Conservation (phyloP, 2,797 vertebrate species). For the Siniperca obscura region DNA sequence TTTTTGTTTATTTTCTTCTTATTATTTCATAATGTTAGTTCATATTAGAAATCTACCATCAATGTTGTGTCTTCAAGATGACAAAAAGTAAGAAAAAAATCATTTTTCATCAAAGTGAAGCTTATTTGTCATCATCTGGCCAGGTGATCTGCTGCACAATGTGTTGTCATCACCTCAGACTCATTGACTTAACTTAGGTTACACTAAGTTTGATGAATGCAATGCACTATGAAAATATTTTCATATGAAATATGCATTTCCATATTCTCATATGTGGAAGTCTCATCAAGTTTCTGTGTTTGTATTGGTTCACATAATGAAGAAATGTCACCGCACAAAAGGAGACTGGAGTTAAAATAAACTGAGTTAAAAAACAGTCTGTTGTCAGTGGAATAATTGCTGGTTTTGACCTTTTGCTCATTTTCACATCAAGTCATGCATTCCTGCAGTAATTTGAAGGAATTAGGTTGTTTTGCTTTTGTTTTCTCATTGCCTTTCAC, state of each 20-base stretch:
- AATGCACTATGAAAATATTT: conserved; percentile 52
- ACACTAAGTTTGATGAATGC: conserved; percentile 21
- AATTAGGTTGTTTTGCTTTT: conserved; percentile 68
- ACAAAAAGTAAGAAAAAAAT: neutral
- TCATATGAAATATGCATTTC: conserved; percentile 37
- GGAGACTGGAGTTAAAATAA: conserved; percentile 13
- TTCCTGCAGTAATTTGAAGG: conserved; percentile 56
- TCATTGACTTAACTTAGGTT: conserved; percentile 25
- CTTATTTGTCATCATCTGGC: conserved; percentile 15
- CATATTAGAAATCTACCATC: neutral
- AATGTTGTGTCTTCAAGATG: neutral
- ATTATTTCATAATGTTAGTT: neutral
- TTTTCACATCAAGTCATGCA: conserved; percentile 51
- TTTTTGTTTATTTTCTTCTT: neutral
- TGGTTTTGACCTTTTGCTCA: conserved; percentile 67
- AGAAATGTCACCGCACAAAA: conserved; percentile 42
- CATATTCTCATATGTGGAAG: conserved; percentile 30
- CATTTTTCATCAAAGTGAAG: neutral
- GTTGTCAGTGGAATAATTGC: conserved; percentile 49
- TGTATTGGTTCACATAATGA: conserved; percentile 41
- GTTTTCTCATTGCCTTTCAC: conserved; percentile 51
- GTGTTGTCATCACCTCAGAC: conserved; percentile 53
- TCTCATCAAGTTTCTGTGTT: conserved; percentile 41
- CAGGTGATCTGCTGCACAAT: conserved; percentile 53
- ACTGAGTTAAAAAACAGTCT: conserved; percentile 9